A percentile compares a stretch with the other conserved stretches of the same genome.
Conservation (phyloP, 2,888 invertebrate species). For the Pristionchus entomophagus region DNA sequence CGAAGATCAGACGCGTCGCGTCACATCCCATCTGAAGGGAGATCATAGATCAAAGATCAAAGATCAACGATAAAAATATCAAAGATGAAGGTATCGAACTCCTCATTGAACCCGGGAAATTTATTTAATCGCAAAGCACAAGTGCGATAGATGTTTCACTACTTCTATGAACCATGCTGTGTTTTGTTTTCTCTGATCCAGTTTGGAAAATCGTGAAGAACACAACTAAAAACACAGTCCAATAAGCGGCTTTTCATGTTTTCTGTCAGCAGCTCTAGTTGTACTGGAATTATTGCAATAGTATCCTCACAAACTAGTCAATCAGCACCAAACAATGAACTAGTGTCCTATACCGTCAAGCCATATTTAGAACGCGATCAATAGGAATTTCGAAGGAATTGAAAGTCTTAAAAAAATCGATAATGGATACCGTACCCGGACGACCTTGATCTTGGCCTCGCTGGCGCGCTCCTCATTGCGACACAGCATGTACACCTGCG, state of each 20-base stretch:
- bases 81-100: no score
- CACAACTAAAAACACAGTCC: no score
- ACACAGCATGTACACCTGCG: constrained; percentile 73
- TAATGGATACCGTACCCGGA: constrained; percentile 51
- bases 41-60: background rate
- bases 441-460: constrained; percentile 63
- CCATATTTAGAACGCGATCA: no score
- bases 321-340: no score
- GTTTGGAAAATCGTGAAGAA: background rate
- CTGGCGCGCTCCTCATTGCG: constrained; percentile 66
- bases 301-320: no score
- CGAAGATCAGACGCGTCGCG: constrained; percentile 70
- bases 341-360: no score
- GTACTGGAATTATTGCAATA: no score
- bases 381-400: no score
- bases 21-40: constrained; percentile 69
- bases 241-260: no score
- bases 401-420: no score
- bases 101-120: no score
- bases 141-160: background rate
- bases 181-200: background rate
- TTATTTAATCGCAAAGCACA: background rate
- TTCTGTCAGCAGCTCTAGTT: no score
- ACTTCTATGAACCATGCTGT: background rate
- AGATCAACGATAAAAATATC: background rate